Conservation (phyloP, 1,140 invertebrate genomes). For the Marisa cornuarietis region DNA sequence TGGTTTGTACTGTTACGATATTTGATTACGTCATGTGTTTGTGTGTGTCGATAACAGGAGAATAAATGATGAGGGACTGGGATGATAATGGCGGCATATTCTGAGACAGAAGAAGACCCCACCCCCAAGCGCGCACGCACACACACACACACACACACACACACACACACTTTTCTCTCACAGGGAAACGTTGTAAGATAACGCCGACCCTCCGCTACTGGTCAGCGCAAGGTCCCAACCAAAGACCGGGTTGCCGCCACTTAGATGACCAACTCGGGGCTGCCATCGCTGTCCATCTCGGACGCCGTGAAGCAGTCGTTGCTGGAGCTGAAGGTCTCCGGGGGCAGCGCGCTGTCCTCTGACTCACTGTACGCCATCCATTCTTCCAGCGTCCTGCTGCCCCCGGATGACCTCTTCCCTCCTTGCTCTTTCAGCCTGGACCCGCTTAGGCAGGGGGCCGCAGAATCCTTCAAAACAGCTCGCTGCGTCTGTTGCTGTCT, state of each 20-base stretch:
- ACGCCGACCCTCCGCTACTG: too few species aligned
- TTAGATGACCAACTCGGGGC: conserved; percentile 48
- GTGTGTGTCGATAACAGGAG: background rate
- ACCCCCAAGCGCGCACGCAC: background rate
- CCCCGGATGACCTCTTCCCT: background rate
- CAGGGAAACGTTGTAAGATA: too few species aligned
- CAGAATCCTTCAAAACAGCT: too few species aligned
- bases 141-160: background rate
- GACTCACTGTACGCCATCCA: conserved; percentile 53
- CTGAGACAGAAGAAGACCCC: background rate
- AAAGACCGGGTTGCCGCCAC: background rate
- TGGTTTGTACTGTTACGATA: background rate
- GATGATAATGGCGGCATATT: background rate
- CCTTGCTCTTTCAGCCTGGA: too few species aligned
- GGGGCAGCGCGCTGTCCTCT: conserved; percentile 50
- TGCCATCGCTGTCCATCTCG: conserved; percentile 43
- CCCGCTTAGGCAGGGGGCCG: too few species aligned
- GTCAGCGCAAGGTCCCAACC: background rate
- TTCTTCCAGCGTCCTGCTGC: conserved; percentile 11
- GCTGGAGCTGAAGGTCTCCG: conserved; percentile 48
- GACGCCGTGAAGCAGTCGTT: conserved; percentile 37
- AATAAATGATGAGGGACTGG: too few species aligned
- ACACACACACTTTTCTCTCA: too few species aligned
- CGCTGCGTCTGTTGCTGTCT: too few species aligned
- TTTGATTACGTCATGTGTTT: background rate